Conservation (phyloP, 1,140 invertebrate genomes). For the Rhyacophila brunnea region DNA sequence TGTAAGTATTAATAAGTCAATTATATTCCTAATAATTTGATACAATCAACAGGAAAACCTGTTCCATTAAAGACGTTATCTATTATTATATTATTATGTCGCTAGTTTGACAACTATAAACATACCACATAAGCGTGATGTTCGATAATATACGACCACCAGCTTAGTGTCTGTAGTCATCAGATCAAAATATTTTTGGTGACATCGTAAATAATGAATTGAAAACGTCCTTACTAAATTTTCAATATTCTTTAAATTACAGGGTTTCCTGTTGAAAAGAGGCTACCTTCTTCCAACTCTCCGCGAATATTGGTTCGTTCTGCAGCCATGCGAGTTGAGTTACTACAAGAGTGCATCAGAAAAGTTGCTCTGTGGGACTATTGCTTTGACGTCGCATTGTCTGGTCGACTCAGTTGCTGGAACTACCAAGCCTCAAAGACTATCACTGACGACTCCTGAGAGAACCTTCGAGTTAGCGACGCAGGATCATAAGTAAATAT, state of each 20-base stretch:
- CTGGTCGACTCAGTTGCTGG: conserved; percentile 62
- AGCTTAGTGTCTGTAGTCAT: no score
- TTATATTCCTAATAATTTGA: no score
- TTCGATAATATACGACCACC: no score
- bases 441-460: conserved; percentile 63
- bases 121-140: no score
- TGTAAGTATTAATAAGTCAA: no score
- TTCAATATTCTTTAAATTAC: conserved; percentile 37
- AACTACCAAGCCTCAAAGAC: conserved; percentile 54
- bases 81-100: no score
- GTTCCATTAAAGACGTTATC: no score
- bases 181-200: no score
- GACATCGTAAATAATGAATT: no score
- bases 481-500: conserved; percentile 65
- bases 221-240: no score
- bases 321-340: conserved; percentile 69
- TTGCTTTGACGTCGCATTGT: conserved; percentile 63
- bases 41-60: no score
- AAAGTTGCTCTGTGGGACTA: conserved; percentile 67
- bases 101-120: no score
- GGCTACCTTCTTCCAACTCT: conserved; percentile 73
- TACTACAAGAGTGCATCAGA: conserved; percentile 74
- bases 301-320: conserved; percentile 77
- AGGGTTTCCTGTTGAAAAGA: conserved; percentile 70
- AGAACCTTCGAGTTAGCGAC: conserved; percentile 68